Percentiles rank a stretch among this genome's conserved stretches.
Evolutionary conservation across 2,113 vertebrate species (phyloP).

Genomic region (Plotosus lineatus): DNA sequence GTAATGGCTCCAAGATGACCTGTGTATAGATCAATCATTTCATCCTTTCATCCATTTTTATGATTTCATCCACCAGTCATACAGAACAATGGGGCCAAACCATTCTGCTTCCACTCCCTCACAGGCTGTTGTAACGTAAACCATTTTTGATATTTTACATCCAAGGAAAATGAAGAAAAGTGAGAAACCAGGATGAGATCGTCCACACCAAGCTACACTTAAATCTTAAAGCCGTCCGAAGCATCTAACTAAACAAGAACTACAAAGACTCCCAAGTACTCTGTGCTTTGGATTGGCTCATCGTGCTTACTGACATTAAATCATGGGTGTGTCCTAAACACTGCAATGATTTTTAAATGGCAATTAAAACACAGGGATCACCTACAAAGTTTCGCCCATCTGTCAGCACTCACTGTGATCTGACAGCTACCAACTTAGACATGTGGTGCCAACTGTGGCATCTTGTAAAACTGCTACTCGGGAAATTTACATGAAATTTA

Average conservation of each 20-base stretch:
- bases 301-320: conserved; percentile 60
- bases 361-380: too few species aligned
- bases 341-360: not conserved
- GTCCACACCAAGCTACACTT: conserved; percentile 40
- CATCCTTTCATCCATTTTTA: conserved; percentile 54
- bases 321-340: conserved; percentile 62
- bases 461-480: not conserved
- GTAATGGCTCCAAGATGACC: conserved; percentile 61
- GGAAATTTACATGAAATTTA: not conserved
- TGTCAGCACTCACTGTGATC: not conserved
- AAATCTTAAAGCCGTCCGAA: conserved; percentile 38
- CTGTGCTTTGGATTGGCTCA: conserved; percentile 64
- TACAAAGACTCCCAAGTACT: conserved; percentile 53
- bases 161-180: conserved; percentile 15
- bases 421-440: not conserved
- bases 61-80: conserved; percentile 40
- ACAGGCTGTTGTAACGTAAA: conserved; percentile 11
- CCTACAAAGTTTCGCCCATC: not conserved
- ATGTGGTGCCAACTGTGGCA: not conserved
- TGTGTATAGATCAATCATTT: conserved; percentile 69
- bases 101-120: conserved; percentile 21
- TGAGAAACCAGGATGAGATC: conserved; percentile 23
- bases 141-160: not conserved
- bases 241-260: conserved; percentile 24
- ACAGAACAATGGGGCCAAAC: conserved; percentile 17